A percentile compares a stretch with the other conserved stretches of the same genome.
phyloP scores from a whole-genome alignment of 2,797 vertebrate genomes.

The Liparis tanakae region DNA sequence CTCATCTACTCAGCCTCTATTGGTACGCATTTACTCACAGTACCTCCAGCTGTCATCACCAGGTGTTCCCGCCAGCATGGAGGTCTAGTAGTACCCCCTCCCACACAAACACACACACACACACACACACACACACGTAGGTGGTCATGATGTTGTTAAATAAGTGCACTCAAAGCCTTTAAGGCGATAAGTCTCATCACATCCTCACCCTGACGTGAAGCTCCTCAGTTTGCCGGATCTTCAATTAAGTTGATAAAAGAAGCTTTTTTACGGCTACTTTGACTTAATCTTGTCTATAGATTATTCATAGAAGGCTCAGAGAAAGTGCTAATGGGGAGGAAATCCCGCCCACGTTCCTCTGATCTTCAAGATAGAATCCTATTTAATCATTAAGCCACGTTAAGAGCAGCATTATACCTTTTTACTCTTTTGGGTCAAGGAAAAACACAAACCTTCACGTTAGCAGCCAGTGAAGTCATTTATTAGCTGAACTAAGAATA shows the following conservation, averaged over 20 bases:
- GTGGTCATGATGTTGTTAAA: slow-evolving; percentile 29
- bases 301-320: slow-evolving; percentile 41
- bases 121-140: neutral
- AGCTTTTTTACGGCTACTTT: slow-evolving; percentile 19
- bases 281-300: slow-evolving; percentile 27
- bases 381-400: neutral
- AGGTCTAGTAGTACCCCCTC: neutral
- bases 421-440: neutral
- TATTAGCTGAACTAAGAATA: neutral
- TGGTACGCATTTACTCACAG: slow-evolving; percentile 10
- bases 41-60: slow-evolving; percentile 31
- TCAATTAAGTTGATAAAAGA: slow-evolving; percentile 20
- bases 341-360: slow-evolving; percentile 20
- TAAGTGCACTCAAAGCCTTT: slow-evolving; percentile 7
- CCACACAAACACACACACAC: slow-evolving; percentile 13
- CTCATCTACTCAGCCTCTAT: neutral
- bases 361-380: slow-evolving; percentile 6
- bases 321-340: slow-evolving; percentile 29
- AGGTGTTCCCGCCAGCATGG: neutral
- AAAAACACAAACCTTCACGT: neutral
- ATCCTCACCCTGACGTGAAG: slow-evolving; percentile 15
- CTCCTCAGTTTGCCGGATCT: slow-evolving; percentile 6
- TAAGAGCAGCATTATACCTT: neutral
- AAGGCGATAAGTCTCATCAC: neutral
- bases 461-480: neutral